A percentile compares a stretch with the other conserved stretches of the same genome.
phyloP scores from a whole-genome alignment of 2,113 vertebrate species.

The Limanda limanda region DNA sequence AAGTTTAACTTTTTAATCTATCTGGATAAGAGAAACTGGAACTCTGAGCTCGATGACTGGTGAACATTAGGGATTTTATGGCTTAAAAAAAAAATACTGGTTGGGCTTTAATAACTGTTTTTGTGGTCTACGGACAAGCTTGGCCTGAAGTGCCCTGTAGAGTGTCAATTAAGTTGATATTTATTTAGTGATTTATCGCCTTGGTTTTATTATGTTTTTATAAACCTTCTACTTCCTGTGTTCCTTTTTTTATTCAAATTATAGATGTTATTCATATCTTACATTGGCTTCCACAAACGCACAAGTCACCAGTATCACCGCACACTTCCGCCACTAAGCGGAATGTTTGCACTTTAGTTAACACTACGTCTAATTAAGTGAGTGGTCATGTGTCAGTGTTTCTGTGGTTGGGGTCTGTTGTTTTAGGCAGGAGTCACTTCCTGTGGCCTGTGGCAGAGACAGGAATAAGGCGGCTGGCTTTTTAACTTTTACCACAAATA shows the following conservation, averaged over 20 bases:
- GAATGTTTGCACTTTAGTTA: conserved; percentile 25
- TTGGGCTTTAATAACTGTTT: no score
- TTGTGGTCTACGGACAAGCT: neutral
- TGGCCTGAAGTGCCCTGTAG: neutral
- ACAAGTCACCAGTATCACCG: conserved; percentile 1
- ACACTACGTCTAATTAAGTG: conserved; percentile 4
- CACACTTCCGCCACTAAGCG: neutral
- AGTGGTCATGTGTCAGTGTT: conserved; percentile 11
- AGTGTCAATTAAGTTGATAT: conserved; percentile 8
- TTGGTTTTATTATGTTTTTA: neutral
- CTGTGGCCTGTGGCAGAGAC: conserved; percentile 52
- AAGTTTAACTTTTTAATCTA: neutral
- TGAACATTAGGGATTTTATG: no score
- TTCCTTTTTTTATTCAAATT: neutral
- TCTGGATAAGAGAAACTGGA: no score
- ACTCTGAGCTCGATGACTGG: no score
- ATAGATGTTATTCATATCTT: conserved; percentile 3
- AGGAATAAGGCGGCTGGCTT: conserved; percentile 54
- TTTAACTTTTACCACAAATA: neutral
- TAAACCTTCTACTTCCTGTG: neutral
- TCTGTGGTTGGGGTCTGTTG: conserved; percentile 12
- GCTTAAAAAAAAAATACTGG: no score
- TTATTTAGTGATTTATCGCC: conserved; percentile 14
- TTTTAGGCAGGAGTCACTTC: conserved; percentile 44
- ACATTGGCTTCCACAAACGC: conserved; percentile 23